A percentile compares a stretch with the other conserved stretches of the same genome.
Conservation (phyloP, 1,140 invertebrate genomes). For the Drosophila azteca region DNA sequence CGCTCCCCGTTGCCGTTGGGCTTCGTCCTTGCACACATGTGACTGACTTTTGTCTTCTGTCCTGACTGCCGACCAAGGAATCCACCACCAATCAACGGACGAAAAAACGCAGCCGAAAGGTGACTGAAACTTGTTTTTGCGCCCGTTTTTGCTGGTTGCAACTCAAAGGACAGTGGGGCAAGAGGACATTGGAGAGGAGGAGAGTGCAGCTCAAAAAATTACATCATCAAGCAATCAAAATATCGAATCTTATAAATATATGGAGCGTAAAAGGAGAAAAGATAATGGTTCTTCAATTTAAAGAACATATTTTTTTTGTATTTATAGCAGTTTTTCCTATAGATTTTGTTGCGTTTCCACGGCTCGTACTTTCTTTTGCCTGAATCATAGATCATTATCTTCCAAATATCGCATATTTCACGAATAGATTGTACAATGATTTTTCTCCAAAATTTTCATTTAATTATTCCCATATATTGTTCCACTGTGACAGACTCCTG, state of each 20-base stretch:
- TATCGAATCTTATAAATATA: too few species aligned
- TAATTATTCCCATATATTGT: background rate
- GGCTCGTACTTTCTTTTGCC: too few species aligned
- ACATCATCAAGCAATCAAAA: background rate
- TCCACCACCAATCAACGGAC: constrained; percentile 56
- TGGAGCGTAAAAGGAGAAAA: too few species aligned
- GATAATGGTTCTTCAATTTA: background rate
- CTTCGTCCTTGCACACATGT: constrained; percentile 56
- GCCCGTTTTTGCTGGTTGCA: constrained; percentile 43
- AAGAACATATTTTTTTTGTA: too few species aligned
- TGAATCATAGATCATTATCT: too few species aligned
- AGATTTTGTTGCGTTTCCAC: too few species aligned
- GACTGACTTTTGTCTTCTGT: constrained; percentile 64
- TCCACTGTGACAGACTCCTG: constrained; percentile 22
- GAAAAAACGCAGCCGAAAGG: constrained; percentile 22
- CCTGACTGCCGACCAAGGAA: constrained; percentile 68
- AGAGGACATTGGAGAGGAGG: fast-evolving
- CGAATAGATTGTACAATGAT: too few species aligned
- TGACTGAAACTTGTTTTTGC: constrained; percentile 69
- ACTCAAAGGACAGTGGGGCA: constrained; percentile 16
- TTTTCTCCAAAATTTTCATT: background rate
- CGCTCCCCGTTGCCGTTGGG: background rate
- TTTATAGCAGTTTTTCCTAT: too few species aligned
- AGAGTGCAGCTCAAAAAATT: background rate
- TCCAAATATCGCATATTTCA: too few species aligned